Percentiles rank a stretch among this genome's conserved stretches.
These are phyloP conservation scores for Parasteatoda lunata DNA, from an alignment of 2,888 invertebrate species.

Conservation along the genomic window DNA sequence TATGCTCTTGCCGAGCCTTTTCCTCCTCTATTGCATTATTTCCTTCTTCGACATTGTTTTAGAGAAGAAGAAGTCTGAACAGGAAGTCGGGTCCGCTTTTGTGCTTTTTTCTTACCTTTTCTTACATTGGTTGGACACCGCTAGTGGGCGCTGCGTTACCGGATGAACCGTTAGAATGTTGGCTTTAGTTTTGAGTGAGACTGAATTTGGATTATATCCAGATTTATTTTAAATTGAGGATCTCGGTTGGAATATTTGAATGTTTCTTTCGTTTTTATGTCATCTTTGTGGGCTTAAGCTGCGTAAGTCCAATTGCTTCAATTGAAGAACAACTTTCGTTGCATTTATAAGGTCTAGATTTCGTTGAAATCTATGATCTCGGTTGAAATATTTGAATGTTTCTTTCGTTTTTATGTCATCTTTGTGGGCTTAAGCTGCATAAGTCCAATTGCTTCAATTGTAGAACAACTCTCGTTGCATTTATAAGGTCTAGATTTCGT, in stretches of 20 bases:
- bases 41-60: conserved; percentile 5
- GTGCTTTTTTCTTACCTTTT: background rate
- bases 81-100: background rate
- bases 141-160: background rate
- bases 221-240: conserved; percentile 5
- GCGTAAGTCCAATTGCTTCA: too few relatives aligned
- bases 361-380: too few relatives aligned
- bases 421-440: too few relatives aligned
- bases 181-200: background rate
- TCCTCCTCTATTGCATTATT: background rate
- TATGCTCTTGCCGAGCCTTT: background rate
- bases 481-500: too few relatives aligned
- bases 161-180: background rate
- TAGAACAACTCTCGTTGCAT: too few relatives aligned
- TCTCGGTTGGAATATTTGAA: background rate
- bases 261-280: background rate
- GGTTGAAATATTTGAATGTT: too few relatives aligned
- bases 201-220: background rate
- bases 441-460: too few relatives aligned
- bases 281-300: too few relatives aligned
- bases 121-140: background rate
- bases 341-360: too few relatives aligned
- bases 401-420: too few relatives aligned
- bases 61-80: background rate
- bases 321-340: too few relatives aligned